Conservation (phyloP, 1,140 invertebrate genomes). For the Oreohelix idahoensis region DNA sequence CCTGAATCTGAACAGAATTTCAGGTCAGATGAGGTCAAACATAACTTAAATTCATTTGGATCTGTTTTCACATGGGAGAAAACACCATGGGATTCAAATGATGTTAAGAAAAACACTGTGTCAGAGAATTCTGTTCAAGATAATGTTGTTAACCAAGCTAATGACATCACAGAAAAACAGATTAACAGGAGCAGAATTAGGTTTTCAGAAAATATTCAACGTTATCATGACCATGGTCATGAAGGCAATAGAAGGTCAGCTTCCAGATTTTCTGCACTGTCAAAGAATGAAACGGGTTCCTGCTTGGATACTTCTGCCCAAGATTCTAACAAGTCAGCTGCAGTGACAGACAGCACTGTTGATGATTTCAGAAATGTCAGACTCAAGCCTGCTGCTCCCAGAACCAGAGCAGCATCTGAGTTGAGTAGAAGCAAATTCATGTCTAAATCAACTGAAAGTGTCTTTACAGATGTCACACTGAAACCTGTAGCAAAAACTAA, state of each 20-base stretch:
- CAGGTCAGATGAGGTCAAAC: background rate
- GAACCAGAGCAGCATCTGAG: background rate
- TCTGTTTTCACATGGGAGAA: background rate
- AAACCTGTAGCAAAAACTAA: background rate
- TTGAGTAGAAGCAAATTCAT: background rate
- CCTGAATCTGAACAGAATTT: background rate
- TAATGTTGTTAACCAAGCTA: background rate
- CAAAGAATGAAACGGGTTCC: background rate
- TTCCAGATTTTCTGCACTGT: background rate
- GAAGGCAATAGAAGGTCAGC: background rate
- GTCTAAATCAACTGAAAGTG: background rate
- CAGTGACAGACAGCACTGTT: background rate
- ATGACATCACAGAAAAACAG: background rate
- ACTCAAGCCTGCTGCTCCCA: background rate
- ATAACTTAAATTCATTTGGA: background rate
- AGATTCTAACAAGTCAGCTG: background rate
- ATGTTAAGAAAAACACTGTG: background rate
- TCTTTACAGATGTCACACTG: background rate
- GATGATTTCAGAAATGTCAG: constrained; percentile 3
- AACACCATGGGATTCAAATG: background rate
- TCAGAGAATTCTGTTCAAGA: background rate
- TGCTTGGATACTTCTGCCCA: background rate
- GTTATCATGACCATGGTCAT: background rate
- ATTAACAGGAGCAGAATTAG: background rate
- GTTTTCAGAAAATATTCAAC: background rate